Percentiles rank a stretch among this genome's conserved stretches.
phyloP scores from a whole-genome alignment of 2,888 invertebrate species.

The Microctonus aethiopoides region DNA sequence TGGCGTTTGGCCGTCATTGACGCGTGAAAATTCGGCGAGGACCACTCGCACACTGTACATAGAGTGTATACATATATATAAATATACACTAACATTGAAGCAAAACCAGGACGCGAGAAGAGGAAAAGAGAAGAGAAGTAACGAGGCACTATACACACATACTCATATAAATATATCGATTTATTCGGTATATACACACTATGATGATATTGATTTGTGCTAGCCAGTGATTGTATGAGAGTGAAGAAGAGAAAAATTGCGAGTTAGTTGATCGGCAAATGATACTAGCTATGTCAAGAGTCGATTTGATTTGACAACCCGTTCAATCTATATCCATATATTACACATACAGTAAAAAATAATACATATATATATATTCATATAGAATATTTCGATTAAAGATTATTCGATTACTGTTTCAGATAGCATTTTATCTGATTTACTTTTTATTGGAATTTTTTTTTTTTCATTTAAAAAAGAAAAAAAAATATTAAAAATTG shows the following conservation, averaged over 20 bases:
- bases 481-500: not conserved
- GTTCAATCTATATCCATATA: no score
- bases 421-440: slow-evolving; percentile 2
- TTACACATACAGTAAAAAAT: no score
- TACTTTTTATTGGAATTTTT: not conserved
- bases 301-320: slow-evolving; percentile 3
- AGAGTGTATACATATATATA: not conserved
- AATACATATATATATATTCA: not conserved
- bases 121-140: not conserved
- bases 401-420: slow-evolving; percentile 5
- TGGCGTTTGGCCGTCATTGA: slow-evolving; percentile 26
- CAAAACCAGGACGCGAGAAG: not conserved
- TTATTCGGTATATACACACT: not conserved
- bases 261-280: not conserved
- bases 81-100: not conserved
- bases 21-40: slow-evolving; percentile 23
- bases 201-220: slow-evolving; percentile 10
- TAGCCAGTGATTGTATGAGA: slow-evolving; percentile 10
- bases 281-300: not conserved
- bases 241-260: not conserved
- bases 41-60: not conserved
- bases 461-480: no score
- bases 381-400: not conserved
- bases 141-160: not conserved
- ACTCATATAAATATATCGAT: not conserved